Evolutionary conservation across 2,888 invertebrate species (phyloP).

Genomic region (Chloroclysta siterata): DNA sequence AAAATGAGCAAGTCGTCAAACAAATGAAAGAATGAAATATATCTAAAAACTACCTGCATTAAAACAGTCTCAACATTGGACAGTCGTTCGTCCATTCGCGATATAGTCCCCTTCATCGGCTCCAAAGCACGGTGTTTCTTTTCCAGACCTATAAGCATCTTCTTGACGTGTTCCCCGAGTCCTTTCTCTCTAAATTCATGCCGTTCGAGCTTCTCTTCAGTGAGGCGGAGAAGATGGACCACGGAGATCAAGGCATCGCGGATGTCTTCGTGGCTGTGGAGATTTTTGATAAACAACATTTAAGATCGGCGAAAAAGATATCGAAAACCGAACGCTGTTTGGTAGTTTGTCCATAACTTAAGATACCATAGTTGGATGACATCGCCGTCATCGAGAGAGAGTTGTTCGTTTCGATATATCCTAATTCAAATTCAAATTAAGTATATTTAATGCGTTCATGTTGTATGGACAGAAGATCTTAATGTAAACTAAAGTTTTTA

Average conservation of each 20-base stretch:
- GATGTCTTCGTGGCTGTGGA: slow-evolving; percentile 87
- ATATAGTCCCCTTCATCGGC: slow-evolving; percentile 88
- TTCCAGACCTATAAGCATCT: slow-evolving; percentile 88
- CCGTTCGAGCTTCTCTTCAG: slow-evolving; percentile 93
- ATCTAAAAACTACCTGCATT: slow-evolving; percentile 83
- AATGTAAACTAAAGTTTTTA: too few species aligned
- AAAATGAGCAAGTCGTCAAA: too few species aligned
- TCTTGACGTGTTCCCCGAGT: slow-evolving; percentile 91
- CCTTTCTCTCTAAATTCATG: slow-evolving; percentile 93
- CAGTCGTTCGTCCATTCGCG: slow-evolving; percentile 89
- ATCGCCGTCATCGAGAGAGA: too few species aligned
- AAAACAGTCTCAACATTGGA: slow-evolving; percentile 91
- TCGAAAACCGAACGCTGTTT: too few species aligned
- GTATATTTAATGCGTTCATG: too few species aligned
- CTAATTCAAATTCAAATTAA: too few species aligned
- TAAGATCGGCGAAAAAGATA: too few species aligned
- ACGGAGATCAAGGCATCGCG: slow-evolving; percentile 92
- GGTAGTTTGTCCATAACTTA: too few species aligned
- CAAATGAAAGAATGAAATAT: neutral
- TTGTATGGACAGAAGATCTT: too few species aligned
- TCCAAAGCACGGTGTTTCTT: slow-evolving; percentile 89
- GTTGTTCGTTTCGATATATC: too few species aligned
- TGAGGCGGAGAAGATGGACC: slow-evolving; percentile 90
- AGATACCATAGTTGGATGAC: too few species aligned
- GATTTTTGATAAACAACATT: neutral